A percentile compares a stretch with the other conserved stretches of the same genome.
These are phyloP conservation scores for Meliscaeva auricollis DNA, from an alignment of 2,888 invertebrate genomes.

Conservation along the genomic window DNA sequence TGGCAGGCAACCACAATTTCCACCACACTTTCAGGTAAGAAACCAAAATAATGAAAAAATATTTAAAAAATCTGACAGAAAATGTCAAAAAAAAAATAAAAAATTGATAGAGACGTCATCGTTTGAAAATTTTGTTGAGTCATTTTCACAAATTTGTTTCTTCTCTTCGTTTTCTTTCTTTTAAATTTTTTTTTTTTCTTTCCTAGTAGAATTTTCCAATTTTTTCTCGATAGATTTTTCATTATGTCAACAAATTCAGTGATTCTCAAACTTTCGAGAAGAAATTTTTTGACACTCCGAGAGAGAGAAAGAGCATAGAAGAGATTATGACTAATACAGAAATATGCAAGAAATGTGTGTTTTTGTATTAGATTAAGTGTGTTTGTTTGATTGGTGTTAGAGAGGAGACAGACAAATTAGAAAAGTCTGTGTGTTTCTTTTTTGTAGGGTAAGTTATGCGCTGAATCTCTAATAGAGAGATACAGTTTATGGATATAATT, in stretches of 20 bases:
- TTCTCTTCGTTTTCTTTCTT: neutral
- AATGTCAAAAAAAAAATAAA: neutral
- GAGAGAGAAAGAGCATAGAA: constrained; percentile 17
- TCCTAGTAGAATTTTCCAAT: constrained; percentile 67
- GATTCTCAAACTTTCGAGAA: constrained; percentile 51
- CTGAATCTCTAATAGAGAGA: neutral
- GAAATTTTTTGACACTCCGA: neutral
- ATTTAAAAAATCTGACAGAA: neutral
- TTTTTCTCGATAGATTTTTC: constrained; percentile 41
- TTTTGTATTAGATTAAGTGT: constrained; percentile 3
- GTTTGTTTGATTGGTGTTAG: constrained; percentile 32
- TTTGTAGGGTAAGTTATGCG: constrained; percentile 59
- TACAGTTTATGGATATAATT: too few species aligned
- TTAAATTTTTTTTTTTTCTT: neutral
- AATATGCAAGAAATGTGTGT: neutral
- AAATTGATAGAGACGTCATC: constrained; percentile 45
- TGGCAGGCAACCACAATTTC: constrained; percentile 72
- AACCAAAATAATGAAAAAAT: neutral
- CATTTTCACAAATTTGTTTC: constrained; percentile 33
- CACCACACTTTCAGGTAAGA: constrained; percentile 77
- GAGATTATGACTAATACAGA: constrained; percentile 14
- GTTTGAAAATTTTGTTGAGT: constrained; percentile 51
- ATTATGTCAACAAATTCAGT: constrained; percentile 22
- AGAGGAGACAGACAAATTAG: constrained; percentile 20
- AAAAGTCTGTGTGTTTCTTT: neutral